Conservation (phyloP, 2,888 invertebrate species). For the Polymixis flavicincta region DNA sequence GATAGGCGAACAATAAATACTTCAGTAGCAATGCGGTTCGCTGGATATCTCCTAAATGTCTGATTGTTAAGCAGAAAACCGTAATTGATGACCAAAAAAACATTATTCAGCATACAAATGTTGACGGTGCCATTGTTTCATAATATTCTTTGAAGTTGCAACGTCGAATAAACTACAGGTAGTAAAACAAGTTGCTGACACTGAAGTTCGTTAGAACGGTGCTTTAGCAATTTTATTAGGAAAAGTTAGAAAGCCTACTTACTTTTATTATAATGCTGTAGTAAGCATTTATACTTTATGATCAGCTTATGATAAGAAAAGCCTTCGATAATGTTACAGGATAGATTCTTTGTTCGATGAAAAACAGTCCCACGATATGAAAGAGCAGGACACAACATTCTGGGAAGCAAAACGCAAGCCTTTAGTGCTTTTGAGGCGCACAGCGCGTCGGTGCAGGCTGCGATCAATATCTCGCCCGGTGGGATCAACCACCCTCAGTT, state of each 20-base stretch:
- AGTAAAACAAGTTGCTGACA: conserved; percentile 41
- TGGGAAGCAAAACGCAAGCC: conserved; percentile 39
- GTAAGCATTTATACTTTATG: conserved; percentile 27
- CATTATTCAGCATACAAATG: conserved; percentile 13
- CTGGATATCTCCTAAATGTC: background rate
- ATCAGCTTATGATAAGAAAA: conserved; percentile 15
- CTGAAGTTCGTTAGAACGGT: conserved; percentile 16
- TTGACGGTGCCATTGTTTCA: conserved; percentile 24
- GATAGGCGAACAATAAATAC: conserved; percentile 17
- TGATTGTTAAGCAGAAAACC: conserved; percentile 4
- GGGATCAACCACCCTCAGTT: conserved; percentile 59
- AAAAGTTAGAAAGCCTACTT: conserved; percentile 22
- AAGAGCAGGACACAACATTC: conserved; percentile 36
- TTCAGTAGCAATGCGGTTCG: conserved; percentile 13
- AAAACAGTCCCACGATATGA: conserved; percentile 14
- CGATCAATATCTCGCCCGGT: conserved; percentile 64
- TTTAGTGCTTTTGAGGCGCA: conserved; percentile 40
- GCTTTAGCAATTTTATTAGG: conserved; percentile 19
- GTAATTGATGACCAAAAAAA: conserved; percentile 19
- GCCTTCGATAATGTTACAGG: conserved; percentile 9
- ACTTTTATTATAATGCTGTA: conserved; percentile 9
- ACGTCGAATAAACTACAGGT: conserved; percentile 18
- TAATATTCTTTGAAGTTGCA: conserved; percentile 17
- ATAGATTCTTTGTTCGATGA: conserved; percentile 32
- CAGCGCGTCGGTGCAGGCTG: conserved; percentile 58